Conservation (phyloP, 2,113 vertebrate genomes). For the Atractosteus spatula region DNA sequence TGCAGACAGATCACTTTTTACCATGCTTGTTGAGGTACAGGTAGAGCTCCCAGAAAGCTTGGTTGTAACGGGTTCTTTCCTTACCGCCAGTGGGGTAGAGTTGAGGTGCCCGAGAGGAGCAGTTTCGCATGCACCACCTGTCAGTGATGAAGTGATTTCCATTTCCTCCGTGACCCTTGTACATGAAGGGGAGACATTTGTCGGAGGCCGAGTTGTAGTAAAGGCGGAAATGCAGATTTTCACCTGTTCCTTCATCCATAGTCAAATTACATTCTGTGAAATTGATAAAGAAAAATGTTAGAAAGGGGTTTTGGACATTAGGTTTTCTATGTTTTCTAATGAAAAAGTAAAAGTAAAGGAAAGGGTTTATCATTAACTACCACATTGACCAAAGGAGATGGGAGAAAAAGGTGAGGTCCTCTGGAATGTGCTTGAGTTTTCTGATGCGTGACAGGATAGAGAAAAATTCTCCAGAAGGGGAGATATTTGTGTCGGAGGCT, state of each 20-base stretch:
- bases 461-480: too few relatives aligned
- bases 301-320: neutral
- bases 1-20: too few relatives aligned
- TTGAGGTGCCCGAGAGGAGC: conserved; percentile 31
- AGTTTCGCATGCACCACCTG: conserved; percentile 54
- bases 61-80: neutral
- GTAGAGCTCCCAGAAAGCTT: too few relatives aligned
- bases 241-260: conserved; percentile 26
- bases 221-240: neutral
- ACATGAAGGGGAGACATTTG: conserved; percentile 53
- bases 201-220: conserved; percentile 31
- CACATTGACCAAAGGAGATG: too few relatives aligned
- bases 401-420: too few relatives aligned
- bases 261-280: conserved; percentile 45
- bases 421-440: too few relatives aligned
- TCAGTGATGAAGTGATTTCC: conserved; percentile 57
- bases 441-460: too few relatives aligned
- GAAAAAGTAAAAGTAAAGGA: too few relatives aligned
- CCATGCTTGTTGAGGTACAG: too few relatives aligned
- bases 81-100: conserved; percentile 57
- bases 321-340: too few relatives aligned
- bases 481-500: too few relatives aligned
- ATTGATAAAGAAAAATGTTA: neutral
- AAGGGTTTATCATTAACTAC: too few relatives aligned
- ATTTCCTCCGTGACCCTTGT: conserved; percentile 55